Percentiles rank a stretch among this genome's conserved stretches.
Evolutionary conservation across 1,140 invertebrate genomes (phyloP).

Genomic region (Hylaeus anthracinus): DNA sequence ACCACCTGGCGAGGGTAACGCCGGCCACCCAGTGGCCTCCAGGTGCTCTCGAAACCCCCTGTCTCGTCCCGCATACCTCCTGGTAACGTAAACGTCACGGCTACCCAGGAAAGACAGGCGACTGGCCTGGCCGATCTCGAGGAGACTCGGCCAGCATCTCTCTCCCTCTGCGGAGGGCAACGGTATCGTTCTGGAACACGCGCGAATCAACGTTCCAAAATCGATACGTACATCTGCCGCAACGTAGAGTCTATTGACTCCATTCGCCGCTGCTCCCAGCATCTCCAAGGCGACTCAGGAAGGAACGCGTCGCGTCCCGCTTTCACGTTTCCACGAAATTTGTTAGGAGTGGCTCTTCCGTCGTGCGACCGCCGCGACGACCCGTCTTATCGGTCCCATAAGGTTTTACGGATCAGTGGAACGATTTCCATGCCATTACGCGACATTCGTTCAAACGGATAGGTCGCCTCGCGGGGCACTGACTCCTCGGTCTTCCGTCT

Average conservation of each 20-base stretch:
- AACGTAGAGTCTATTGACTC: conserved; percentile 62
- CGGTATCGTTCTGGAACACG: conserved; percentile 57
- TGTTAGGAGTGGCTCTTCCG: background rate
- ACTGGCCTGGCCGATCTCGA: background rate
- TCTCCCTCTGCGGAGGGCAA: conserved; percentile 30
- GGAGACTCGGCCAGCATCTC: conserved; percentile 31
- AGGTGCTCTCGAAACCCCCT: conserved; percentile 72
- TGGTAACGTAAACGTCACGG: conserved; percentile 43
- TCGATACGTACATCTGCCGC: conserved; percentile 65
- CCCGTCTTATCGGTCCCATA: conserved; percentile 1
- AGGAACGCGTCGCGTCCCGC: conserved; percentile 49
- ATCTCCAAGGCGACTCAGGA: conserved; percentile 61
- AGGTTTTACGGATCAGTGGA: background rate
- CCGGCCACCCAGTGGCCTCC: conserved; percentile 71
- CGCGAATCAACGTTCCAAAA: conserved; percentile 63
- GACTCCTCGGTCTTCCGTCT: background rate
- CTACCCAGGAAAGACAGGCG: background rate
- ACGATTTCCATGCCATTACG: background rate
- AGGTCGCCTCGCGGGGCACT: background rate
- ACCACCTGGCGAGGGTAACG: conserved; percentile 73
- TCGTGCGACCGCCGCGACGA: background rate
- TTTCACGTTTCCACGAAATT: conserved; percentile 33
- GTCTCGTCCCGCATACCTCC: conserved; percentile 61
- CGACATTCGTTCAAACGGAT: background rate
- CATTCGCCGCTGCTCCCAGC: conserved; percentile 12